Base-by-base conservation (phyloP, 2,797 vertebrate genomes). In the Chromobotia macracanthus region DNA sequence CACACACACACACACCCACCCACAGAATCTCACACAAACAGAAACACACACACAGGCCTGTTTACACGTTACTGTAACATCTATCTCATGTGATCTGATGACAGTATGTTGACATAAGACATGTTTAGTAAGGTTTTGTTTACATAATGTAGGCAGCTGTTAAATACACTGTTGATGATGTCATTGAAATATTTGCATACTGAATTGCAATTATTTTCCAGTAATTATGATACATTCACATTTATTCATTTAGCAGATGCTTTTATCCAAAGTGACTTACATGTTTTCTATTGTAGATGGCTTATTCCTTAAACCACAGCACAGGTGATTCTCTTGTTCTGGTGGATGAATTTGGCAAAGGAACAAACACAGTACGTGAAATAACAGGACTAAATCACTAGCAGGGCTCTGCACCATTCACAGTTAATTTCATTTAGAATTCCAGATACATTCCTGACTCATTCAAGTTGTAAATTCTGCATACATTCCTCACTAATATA, bases 341-440 rank as follows among this genome's bases (percentile, higher is more conserved):
- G 80, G 95, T 99, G 61, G 98, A 99, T 90, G 98, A 99, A 88
- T 99, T 99, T 89, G 98, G 98, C 87, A 99, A 98, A 92, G 97
- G 98, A 79, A 99, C 98, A 72, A 99, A 99, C 89, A 97, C 97
- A 25, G 91, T 97, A 89, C 94, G 95, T 66, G 56, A 7, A 3
- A 3, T 13, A 21, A 63, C 0, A 15, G 11, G 15, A 48, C 46
- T 3, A 3, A 16, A 15, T 15, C 13, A 48, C 3, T 15, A 13
- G 3, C 48, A 50, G 16, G 13, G 3, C 48, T 18, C 11, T 50
- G 6, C 44, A 46, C 8, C 16, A 18, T 18, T 50, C 3, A 50
- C 4, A 16, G 5, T 50, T 50, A 12, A 21, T 13, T 13, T 58
- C 3, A 60, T 28, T 60, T 21, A 23, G 11, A 56, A 55, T 21